Conservation (phyloP, 2,888 invertebrate genomes). For the Smittia sp. region DNA sequence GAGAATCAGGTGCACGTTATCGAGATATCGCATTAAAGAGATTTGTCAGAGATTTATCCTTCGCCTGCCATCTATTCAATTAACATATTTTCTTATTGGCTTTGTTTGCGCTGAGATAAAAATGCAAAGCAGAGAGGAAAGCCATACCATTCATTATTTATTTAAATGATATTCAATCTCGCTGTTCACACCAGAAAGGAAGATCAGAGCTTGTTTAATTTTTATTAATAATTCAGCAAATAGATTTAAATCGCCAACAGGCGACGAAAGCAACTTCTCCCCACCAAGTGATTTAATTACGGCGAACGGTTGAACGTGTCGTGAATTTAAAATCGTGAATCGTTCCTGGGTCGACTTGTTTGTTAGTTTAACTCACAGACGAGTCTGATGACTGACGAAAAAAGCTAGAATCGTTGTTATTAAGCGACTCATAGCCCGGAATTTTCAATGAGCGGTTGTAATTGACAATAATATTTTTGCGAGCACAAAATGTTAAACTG, state of each 20-base stretch:
- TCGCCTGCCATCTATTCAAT: conserved; percentile 29
- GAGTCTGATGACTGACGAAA: background rate
- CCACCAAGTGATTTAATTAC: conserved; percentile 32
- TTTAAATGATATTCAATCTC: conserved; percentile 41
- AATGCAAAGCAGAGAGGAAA: background rate
- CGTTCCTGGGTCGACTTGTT: no score
- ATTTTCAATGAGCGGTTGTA: conserved; percentile 38
- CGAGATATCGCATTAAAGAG: conserved; percentile 41
- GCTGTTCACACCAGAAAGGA: background rate
- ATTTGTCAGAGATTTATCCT: conserved; percentile 41
- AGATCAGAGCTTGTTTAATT: conserved; percentile 16
- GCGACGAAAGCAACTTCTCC: background rate
- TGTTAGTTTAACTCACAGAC: no score
- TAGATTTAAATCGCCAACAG: conserved; percentile 28
- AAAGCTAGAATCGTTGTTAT: conserved; percentile 8
- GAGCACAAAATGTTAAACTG: conserved; percentile 29
- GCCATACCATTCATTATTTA: conserved; percentile 39
- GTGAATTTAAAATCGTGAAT: background rate
- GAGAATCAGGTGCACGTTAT: conserved; percentile 41
- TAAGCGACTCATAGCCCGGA: conserved; percentile 36
- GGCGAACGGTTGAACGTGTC: background rate
- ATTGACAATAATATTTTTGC: conserved; percentile 38
- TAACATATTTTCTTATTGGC: conserved; percentile 37
- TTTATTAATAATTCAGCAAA: conserved; percentile 37
- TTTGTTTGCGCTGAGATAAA: conserved; percentile 28